Conservation (phyloP, 2,888 invertebrate species). For the Drosophila fungiperda region DNA sequence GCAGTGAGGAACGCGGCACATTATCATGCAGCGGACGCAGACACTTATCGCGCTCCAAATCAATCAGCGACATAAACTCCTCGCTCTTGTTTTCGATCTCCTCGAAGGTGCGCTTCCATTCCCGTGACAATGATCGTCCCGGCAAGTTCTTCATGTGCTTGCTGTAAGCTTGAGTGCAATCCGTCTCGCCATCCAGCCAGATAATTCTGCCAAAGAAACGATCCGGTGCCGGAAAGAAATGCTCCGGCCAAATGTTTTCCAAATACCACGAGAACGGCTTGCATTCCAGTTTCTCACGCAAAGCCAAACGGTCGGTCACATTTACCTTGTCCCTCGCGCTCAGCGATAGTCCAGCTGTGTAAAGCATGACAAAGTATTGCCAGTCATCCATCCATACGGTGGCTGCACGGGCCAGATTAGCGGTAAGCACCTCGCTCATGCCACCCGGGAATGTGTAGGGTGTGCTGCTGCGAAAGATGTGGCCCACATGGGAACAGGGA, state of each 20-base stretch:
- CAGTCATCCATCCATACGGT: slow-evolving; percentile 99
- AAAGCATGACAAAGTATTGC: slow-evolving; percentile 95
- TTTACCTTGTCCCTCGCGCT: slow-evolving; percentile 79
- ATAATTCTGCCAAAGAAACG: slow-evolving; percentile 95
- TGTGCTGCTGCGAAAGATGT: slow-evolving; percentile 95
- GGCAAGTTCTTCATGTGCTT: slow-evolving; percentile 80
- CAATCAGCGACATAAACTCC: slow-evolving; percentile 71
- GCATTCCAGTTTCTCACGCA: slow-evolving; percentile 91
- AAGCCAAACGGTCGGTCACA: slow-evolving; percentile 88
- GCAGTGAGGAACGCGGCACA: slow-evolving; percentile 66
- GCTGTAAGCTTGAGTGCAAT: slow-evolving; percentile 76
- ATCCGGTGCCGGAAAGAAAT: slow-evolving; percentile 95
- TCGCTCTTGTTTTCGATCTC: slow-evolving; percentile 75
- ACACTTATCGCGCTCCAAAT: slow-evolving; percentile 82
- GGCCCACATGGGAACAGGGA: slow-evolving; percentile 97
- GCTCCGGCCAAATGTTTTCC: slow-evolving; percentile 97
- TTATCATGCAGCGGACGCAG: slow-evolving; percentile 75
- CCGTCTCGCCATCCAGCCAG: slow-evolving; percentile 81
- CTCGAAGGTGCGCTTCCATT: slow-evolving; percentile 77
- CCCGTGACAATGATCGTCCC: slow-evolving; percentile 72
- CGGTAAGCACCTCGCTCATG: slow-evolving; percentile 91
- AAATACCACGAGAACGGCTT: slow-evolving; percentile 97
- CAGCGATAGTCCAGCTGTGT: slow-evolving; percentile 88
- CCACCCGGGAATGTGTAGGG: slow-evolving; percentile 98
- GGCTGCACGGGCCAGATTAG: slow-evolving; percentile 96